Conservation (phyloP, 2,797 vertebrate genomes). For the Chromobotia macracanthus region DNA sequence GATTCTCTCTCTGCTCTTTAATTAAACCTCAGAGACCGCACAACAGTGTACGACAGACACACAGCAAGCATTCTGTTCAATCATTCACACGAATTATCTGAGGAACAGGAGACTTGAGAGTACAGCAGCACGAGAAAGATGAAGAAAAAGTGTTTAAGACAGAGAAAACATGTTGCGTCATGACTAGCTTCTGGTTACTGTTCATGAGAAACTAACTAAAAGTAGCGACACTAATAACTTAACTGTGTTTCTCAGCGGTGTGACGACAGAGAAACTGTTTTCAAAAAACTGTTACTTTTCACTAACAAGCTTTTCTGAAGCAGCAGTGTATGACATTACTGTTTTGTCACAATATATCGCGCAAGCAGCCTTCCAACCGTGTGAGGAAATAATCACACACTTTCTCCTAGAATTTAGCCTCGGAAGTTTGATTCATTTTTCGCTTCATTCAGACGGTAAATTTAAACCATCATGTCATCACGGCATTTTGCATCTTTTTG, state of each 20-base stretch:
- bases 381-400: too few species aligned
- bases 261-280: conserved; percentile 10
- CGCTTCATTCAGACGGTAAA: too few species aligned
- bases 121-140: conserved; percentile 15
- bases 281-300: conserved; percentile 11
- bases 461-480: neutral
- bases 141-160: neutral
- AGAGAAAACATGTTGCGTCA: neutral
- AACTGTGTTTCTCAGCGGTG: neutral
- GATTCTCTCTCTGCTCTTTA: conserved; percentile 44
- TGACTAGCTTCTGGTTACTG: conserved; percentile 1
- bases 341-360: conserved; percentile 9
- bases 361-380: neutral
- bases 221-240: conserved; percentile 9
- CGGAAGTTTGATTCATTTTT: too few species aligned
- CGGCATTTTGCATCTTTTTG: neutral
- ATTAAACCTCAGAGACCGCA: conserved; percentile 48
- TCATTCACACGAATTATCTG: neutral
- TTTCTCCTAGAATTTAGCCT: too few species aligned
- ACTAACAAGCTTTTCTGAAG: neutral
- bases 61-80: conserved; percentile 24
- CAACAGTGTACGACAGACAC: conserved; percentile 1
- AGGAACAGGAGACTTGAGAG: neutral
- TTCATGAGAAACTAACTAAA: neutral
- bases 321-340: neutral